phyloP scores from a whole-genome alignment of 1,140 invertebrate genomes.

The Gryon sp. region DNA sequence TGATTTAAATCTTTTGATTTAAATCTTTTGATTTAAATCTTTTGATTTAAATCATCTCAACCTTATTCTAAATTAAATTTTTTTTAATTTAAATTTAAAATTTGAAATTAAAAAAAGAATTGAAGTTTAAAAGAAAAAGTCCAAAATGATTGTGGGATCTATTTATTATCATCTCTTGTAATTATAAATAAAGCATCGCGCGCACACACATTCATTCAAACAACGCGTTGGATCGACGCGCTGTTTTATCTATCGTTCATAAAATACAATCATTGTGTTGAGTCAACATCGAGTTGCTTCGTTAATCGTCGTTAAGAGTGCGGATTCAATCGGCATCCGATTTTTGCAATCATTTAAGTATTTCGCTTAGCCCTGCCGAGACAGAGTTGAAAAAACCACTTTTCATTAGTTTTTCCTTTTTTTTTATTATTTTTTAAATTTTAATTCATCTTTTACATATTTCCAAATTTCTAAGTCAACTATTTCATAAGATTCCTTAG shows the following conservation, averaged over 20 bases:
- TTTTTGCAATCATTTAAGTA: slow-evolving; percentile 60
- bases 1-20: too few relatives aligned
- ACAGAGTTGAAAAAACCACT: slow-evolving; percentile 18
- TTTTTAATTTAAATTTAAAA: background rate
- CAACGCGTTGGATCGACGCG: slow-evolving; percentile 68
- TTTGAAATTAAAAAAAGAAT: background rate
- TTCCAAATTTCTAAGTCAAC: slow-evolving; percentile 19
- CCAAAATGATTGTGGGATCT: slow-evolving; percentile 47
- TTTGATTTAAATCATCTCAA: too few relatives aligned
- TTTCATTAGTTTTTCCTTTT: too few relatives aligned
- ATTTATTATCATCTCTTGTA: slow-evolving; percentile 69
- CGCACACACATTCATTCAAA: slow-evolving; percentile 78
- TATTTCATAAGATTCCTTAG: slow-evolving; percentile 42
- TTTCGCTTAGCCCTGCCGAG: slow-evolving; percentile 63
- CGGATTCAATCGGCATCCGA: too few relatives aligned
- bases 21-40: too few relatives aligned
- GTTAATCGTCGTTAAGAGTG: slow-evolving; percentile 57
- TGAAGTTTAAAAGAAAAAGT: slow-evolving; percentile 3
- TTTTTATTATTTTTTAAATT: too few relatives aligned
- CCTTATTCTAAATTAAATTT: too few relatives aligned
- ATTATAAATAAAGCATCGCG: slow-evolving; percentile 78
- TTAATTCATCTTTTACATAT: slow-evolving; percentile 15
- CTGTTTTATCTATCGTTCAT: slow-evolving; percentile 63
- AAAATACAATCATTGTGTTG: slow-evolving; percentile 67
- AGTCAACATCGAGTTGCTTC: slow-evolving; percentile 61